phyloP scores from a whole-genome alignment of 2,113 vertebrate species.

The Hippocampus barbouri region DNA sequence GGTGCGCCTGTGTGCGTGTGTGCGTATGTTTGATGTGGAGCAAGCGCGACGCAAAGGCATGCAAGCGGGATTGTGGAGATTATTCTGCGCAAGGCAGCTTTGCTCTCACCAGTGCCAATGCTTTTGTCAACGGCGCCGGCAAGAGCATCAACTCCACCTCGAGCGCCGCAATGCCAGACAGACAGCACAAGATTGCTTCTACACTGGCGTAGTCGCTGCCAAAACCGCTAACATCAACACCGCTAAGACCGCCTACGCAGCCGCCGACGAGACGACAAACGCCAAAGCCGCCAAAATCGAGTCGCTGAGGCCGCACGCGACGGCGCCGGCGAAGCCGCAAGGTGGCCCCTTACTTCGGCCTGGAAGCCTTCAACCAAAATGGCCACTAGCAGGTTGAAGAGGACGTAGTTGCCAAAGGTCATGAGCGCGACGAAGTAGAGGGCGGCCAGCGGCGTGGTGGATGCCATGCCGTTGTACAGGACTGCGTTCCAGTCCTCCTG shows the following conservation, averaged over 20 bases:
- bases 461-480: constrained; percentile 96
- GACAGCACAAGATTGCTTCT: neutral
- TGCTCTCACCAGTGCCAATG: constrained; percentile 45
- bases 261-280: neutral
- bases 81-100: constrained; percentile 52
- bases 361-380: constrained; percentile 98
- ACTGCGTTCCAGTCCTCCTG: constrained; percentile 99
- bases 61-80: constrained; percentile 50
- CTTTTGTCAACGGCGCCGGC: constrained; percentile 41
- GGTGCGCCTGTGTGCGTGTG: neutral
- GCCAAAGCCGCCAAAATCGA: no score
- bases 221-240: neutral
- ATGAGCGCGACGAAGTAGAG: constrained; percentile 97
- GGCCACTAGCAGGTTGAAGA: constrained; percentile 96
- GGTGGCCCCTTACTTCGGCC: constrained; percentile 70
- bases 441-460: constrained; percentile 89
- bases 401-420: constrained; percentile 97
- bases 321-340: neutral
- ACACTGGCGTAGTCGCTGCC: neutral
- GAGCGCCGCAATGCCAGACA: neutral
- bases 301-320: no score
- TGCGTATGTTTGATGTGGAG: neutral
- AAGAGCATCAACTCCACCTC: neutral
- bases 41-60: constrained; percentile 28
- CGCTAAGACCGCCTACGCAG: constrained; percentile 39